Conservation (phyloP, 2,888 invertebrate species). For the Mystacides longicornis region DNA sequence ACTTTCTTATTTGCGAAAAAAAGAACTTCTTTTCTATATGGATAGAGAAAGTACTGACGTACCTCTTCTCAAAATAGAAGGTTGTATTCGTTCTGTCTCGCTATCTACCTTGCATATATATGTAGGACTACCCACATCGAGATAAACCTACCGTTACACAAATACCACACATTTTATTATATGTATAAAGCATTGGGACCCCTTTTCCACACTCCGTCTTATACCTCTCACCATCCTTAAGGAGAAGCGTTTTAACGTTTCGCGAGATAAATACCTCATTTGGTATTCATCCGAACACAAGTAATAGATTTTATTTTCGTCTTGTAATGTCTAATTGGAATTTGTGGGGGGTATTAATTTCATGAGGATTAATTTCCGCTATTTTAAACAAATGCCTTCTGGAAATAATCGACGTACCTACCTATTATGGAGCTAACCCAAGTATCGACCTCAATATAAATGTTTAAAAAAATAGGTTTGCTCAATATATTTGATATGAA, state of each 20-base stretch:
- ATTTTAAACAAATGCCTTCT: no score
- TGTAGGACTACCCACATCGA: background rate
- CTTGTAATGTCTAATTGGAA: slow-evolving; percentile 18
- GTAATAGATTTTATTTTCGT: slow-evolving; percentile 16
- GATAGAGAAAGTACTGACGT: no score
- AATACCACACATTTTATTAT: no score
- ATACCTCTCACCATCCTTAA: slow-evolving; percentile 14
- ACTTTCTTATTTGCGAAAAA: background rate
- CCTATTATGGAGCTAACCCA: no score
- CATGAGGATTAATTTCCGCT: slow-evolving; percentile 3
- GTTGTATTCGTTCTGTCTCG: background rate
- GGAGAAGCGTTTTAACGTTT: slow-evolving; percentile 6
- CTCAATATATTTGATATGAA: no score
- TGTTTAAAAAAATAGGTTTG: no score
- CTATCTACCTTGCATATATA: slow-evolving; percentile 1
- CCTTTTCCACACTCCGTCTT: slow-evolving; percentile 8
- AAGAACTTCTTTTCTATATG: background rate
- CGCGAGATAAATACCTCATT: slow-evolving; percentile 17
- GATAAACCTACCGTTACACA: no score
- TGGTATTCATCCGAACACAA: slow-evolving; percentile 17
- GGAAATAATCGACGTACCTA: no score
- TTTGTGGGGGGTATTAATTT: slow-evolving; percentile 14
- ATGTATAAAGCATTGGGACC: no score
- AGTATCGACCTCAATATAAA: no score
- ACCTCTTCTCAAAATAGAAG: slow-evolving; percentile 1